Base-by-base conservation (phyloP, 2,113 vertebrate species). In the Gymnobelideus leadbeateri region DNA sequence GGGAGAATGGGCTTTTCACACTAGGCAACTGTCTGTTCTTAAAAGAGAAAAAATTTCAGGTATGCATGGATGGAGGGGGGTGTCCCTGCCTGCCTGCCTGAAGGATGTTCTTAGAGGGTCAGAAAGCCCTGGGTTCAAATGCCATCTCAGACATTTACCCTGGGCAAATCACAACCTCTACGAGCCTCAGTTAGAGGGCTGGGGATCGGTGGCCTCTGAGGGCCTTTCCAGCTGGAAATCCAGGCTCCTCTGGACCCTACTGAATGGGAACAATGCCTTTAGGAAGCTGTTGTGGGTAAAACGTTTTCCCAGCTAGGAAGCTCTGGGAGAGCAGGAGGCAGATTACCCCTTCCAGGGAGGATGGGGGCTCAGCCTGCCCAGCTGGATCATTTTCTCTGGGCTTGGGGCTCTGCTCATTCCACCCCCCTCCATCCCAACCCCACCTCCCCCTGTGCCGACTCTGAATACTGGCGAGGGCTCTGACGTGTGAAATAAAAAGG, bases 401-500 rank as follows among this genome's bases (percentile, higher is more conserved):
- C 84, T 77, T 1, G 0, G 89, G 53, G 91, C 90, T 96, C 37
- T 3, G 11, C 49, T 28, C 91, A 61, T 93, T n/a, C 96, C 94
- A 6, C 50, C 96, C 84, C n/a, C 19, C 93, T 43, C 96, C 94
- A 8, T 49, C 96, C 84, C 91, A 43, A 43, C 37, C 46, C 19
- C 8, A 95, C 94, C 91, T 92, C 95, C 97, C 92, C 94, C 94
- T 93, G 93, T 7, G 93, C 96, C 97, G 97, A 97, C 97, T 97
- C 97, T 91, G 57, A 90, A 89, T 91, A 6, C 95, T 92, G 91
- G 96, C 4, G 94, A 98, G 98, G 97, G 98, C 98, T 98, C 98
- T 98, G 96, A 98, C 98, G 98, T 98, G 98, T 95, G 51, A 98
- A 98, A 98, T 96, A 52, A 98, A 99, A 99, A 99, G 98, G 96